Percentiles rank a stretch among this genome's conserved stretches.
Evolutionary conservation across 2,797 vertebrate genomes (phyloP).

Genomic region (Microctenopoma steveboyesi): DNA sequence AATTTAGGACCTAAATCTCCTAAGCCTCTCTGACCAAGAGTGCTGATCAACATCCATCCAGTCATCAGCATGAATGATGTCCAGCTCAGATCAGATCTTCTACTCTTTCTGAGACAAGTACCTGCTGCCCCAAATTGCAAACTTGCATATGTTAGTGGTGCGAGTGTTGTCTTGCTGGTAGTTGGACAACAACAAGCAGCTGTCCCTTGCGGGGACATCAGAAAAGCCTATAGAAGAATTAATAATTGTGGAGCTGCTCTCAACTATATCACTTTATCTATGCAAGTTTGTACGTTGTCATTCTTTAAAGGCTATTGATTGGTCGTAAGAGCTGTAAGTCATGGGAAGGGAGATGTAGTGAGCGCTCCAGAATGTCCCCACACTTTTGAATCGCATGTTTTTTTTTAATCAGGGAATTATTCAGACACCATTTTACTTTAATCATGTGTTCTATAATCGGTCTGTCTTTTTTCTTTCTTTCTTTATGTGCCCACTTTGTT

Average conservation of each 20-base stretch:
- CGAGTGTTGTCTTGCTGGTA: conserved; percentile 56
- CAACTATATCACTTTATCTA: conserved; percentile 80
- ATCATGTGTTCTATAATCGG: neutral
- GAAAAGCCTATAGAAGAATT: conserved; percentile 47
- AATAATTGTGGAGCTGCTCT: conserved; percentile 68
- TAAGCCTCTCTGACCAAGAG: conserved; percentile 40
- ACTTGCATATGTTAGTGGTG: conserved; percentile 81
- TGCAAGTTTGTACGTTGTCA: conserved; percentile 82
- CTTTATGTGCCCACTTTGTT: neutral
- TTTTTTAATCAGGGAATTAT: conserved; percentile 63
- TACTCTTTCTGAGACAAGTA: conserved; percentile 44
- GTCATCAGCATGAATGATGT: conserved; percentile 12
- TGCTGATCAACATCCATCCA: conserved; percentile 12
- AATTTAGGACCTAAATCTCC: conserved; percentile 41
- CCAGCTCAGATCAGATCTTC: conserved; percentile 32
- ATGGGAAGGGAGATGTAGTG: neutral
- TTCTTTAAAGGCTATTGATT: conserved; percentile 32
- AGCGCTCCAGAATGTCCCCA: conserved; percentile 45
- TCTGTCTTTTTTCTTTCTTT: conserved; percentile 11
- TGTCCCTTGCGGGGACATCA: conserved; percentile 56
- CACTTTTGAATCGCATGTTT: conserved; percentile 39
- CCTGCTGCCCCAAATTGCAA: conserved; percentile 59
- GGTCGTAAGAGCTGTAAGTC: conserved; percentile 28
- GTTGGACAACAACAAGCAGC: conserved; percentile 59
- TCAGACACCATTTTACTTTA: conserved; percentile 22